A percentile compares a stretch with the other conserved stretches of the same genome.
Conservation (phyloP, 2,888 invertebrate genomes). For the Acronicta alni region DNA sequence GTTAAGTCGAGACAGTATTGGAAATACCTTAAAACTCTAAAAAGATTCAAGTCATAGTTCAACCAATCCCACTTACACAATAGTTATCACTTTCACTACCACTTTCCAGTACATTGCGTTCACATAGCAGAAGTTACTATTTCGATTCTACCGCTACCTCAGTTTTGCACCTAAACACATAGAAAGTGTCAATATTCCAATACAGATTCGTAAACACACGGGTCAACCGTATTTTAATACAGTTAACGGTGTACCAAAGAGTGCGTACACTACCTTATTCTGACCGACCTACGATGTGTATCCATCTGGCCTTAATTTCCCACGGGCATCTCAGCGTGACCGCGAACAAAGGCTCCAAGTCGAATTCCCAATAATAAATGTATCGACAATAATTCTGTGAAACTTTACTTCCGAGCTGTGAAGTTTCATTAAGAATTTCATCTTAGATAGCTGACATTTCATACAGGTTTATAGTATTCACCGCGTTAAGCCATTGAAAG, state of each 20-base stretch:
- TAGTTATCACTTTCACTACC: background rate
- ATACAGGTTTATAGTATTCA: conserved; percentile 54
- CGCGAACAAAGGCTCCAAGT: conserved; percentile 71
- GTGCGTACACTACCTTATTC: conserved; percentile 63
- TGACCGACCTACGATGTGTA: conserved; percentile 65
- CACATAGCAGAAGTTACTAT: conserved; percentile 5
- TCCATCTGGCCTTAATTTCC: conserved; percentile 77
- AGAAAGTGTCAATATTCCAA: conserved; percentile 25
- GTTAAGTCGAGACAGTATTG: too few relatives aligned
- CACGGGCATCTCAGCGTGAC: conserved; percentile 70
- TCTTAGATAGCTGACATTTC: conserved; percentile 31
- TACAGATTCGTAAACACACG: conserved; percentile 6
- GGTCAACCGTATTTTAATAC: conserved; percentile 49
- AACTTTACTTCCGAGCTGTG: conserved; percentile 38
- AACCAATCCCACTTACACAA: background rate
- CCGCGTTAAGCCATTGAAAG: conserved; percentile 56
- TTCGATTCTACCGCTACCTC: conserved; percentile 12
- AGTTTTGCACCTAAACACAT: conserved; percentile 24
- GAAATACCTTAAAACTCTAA: background rate
- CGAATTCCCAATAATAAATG: conserved; percentile 69
- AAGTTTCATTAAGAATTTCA: conserved; percentile 48
- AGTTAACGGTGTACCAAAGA: conserved; percentile 53
- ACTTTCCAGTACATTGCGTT: conserved; percentile 7
- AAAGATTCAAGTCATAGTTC: background rate
- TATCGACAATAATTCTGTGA: conserved; percentile 46